Conservation (phyloP, 2,888 invertebrate genomes). For the Periphyllus acericola region DNA sequence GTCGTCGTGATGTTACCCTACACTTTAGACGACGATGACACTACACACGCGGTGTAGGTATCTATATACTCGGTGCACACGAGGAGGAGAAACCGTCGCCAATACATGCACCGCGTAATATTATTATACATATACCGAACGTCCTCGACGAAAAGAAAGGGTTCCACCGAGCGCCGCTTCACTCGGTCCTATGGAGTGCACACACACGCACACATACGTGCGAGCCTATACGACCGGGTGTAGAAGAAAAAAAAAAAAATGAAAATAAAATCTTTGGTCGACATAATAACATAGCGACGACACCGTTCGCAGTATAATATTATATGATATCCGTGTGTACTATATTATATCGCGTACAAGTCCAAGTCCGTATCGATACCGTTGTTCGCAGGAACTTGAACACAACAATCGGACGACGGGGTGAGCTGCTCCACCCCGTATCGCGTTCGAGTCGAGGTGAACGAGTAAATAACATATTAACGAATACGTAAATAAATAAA, state of each 20-base stretch:
- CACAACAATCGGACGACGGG: conserved; percentile 10
- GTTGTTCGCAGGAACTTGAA: conserved; percentile 19
- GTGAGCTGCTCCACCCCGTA: not conserved
- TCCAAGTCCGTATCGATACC: not conserved
- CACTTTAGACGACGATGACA: not conserved
- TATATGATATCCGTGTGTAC: not conserved
- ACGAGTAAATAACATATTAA: not conserved
- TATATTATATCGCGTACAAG: not conserved
- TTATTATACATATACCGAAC: not conserved
- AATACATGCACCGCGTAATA: not conserved
- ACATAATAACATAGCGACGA: not conserved
- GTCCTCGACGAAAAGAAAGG: not conserved
- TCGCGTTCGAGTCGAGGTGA: not conserved
- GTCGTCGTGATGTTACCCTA: not conserved
- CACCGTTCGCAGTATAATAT: not conserved
- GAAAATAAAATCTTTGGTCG: not conserved
- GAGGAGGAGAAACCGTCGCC: not conserved
- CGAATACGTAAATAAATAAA: not conserved
- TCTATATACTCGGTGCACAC: not conserved
- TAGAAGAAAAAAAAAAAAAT: not conserved
- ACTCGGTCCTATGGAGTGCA: not conserved
- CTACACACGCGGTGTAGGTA: not conserved
- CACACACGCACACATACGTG: not conserved
- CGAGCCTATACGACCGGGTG: not conserved
- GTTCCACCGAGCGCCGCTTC: not conserved